These are phyloP conservation scores for Botia almorhae DNA, from an alignment of 2,797 vertebrate species.

Conservation along the genomic window DNA sequence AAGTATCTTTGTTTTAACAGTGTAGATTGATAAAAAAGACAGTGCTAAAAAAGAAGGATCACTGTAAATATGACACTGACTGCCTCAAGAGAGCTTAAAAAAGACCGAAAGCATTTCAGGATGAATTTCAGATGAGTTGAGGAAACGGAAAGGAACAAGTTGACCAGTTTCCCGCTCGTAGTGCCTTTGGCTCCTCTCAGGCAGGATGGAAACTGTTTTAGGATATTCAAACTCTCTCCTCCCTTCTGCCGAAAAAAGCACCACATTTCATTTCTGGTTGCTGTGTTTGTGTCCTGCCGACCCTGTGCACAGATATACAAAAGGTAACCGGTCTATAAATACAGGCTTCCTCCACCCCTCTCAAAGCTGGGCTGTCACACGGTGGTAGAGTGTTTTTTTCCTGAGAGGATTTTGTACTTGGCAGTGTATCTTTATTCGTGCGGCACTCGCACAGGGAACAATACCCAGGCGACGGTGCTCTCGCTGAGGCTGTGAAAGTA, in stretches of 20 bases:
- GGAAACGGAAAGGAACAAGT: conserved; percentile 54
- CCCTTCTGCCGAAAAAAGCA: conserved; percentile 51
- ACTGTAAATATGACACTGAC: conserved; percentile 27
- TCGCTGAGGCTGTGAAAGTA: conserved; percentile 69
- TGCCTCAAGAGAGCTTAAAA: conserved; percentile 22
- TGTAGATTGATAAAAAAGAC: neutral
- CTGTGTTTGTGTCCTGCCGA: conserved; percentile 63
- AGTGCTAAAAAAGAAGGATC: neutral
- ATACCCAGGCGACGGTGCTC: conserved; percentile 69
- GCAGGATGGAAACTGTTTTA: conserved; percentile 61
- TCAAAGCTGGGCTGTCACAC: conserved; percentile 62
- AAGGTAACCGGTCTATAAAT: conserved; percentile 73
- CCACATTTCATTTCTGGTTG: conserved; percentile 58
- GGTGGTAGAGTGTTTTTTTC: conserved; percentile 78
- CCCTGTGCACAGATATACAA: conserved; percentile 62
- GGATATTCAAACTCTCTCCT: conserved; percentile 56
- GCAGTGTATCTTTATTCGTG: conserved; percentile 67
- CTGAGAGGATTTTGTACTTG: conserved; percentile 72
- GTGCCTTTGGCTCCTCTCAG: conserved; percentile 54
- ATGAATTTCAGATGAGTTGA: conserved; percentile 42
- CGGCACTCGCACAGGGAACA: conserved; percentile 68
- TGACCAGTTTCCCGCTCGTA: conserved; percentile 50
- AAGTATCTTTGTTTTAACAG: neutral
- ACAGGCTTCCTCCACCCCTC: conserved; percentile 60
- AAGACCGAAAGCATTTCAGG: conserved; percentile 18